Conservation (phyloP, 2,113 vertebrate species). For the Plestiodon gilberti region DNA sequence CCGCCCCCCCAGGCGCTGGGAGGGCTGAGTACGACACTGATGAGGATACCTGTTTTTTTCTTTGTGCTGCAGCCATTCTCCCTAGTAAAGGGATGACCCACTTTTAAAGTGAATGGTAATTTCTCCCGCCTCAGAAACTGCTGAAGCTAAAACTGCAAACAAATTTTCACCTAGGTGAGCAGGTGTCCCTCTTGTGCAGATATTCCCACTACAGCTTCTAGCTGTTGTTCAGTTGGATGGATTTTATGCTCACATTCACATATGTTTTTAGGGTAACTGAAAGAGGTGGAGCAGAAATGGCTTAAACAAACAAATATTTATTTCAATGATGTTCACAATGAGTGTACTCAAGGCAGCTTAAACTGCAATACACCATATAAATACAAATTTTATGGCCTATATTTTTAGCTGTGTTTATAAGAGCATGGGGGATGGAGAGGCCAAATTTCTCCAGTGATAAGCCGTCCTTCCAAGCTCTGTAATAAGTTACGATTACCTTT, state of each 20-base stretch:
- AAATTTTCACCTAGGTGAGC: background rate
- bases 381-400: background rate
- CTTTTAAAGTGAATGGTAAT: background rate
- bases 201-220: background rate
- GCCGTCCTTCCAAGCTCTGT: background rate
- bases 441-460: background rate
- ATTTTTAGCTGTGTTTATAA: accelerated
- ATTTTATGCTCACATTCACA: background rate
- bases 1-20: no score
- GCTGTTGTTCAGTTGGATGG: background rate
- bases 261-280: background rate
- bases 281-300: background rate
- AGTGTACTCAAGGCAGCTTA: no score
- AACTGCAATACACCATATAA: no score
- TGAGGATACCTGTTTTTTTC: background rate
- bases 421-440: accelerated
- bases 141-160: background rate
- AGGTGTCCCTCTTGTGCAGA: background rate
- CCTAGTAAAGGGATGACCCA: background rate
- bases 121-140: background rate
- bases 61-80: background rate
- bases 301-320: no score
- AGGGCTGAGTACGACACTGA: no score
- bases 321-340: no score
- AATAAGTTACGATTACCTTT: background rate